Percentiles rank a stretch among this genome's conserved stretches.
phyloP scores from a whole-genome alignment of 2,797 vertebrate species.

The Lophotriccus pileatus region DNA sequence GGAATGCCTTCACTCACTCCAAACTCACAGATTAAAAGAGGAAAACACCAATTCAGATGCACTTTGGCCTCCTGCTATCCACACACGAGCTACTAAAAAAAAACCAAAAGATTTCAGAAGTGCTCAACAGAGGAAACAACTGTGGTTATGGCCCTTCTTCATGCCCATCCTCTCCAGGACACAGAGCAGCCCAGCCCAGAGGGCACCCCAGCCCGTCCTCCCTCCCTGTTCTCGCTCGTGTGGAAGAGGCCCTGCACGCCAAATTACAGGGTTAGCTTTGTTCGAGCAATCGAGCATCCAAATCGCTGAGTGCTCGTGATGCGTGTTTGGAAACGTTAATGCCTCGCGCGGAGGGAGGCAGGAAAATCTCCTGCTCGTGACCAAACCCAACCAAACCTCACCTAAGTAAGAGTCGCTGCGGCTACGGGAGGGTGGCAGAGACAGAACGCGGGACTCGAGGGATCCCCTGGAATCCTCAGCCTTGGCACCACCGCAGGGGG shows the following conservation, averaged over 20 bases:
- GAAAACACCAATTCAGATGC: not conserved
- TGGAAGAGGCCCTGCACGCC: not conserved
- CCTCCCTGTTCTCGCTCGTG: not conserved
- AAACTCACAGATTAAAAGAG: accelerated
- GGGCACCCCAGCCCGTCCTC: not conserved
- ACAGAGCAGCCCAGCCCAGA: not conserved
- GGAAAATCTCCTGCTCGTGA: not conserved
- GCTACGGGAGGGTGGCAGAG: not conserved
- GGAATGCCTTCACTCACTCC: not conserved
- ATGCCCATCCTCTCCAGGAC: not conserved
- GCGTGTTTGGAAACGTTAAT: constrained; percentile 8
- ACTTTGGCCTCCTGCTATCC: not conserved
- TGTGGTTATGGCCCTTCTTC: not conserved
- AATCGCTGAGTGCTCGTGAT: not conserved
- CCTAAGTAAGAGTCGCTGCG: accelerated
- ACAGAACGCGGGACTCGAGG: accelerated
- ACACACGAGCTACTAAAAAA: accelerated
- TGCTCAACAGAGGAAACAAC: not conserved
- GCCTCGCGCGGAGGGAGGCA: not conserved
- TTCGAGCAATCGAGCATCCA: not conserved
- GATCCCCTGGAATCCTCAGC: accelerated
- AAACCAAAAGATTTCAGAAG: not conserved
- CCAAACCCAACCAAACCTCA: not conserved
- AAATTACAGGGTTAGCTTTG: constrained; percentile 41
- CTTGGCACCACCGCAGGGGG: not conserved